Evolutionary conservation across 2,113 vertebrate species (phyloP).

Genomic region (Eudyptes chrysolophus): DNA sequence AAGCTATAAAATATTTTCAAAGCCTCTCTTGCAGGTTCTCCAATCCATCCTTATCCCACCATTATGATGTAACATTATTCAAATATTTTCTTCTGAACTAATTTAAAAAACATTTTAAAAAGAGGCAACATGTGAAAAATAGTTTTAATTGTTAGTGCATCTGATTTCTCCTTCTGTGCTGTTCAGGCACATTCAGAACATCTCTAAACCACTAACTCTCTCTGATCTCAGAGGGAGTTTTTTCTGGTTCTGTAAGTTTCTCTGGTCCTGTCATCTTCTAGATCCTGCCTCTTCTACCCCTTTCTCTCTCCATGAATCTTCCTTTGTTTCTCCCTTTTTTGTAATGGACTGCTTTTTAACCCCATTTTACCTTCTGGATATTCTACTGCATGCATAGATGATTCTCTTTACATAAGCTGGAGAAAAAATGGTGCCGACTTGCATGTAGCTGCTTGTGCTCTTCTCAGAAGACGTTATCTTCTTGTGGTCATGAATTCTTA

Average conservation of each 20-base stretch:
- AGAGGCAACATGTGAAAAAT: neutral
- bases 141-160: neutral
- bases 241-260: neutral
- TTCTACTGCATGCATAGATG: accelerated
- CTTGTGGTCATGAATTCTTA: neutral
- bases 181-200: neutral
- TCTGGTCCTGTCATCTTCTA: neutral
- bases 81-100: neutral
- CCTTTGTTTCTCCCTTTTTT: neutral
- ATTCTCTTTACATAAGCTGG: neutral
- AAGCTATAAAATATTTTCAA: neutral
- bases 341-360: neutral
- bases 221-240: neutral
- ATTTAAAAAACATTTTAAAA: neutral
- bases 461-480: neutral
- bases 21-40: neutral
- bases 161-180: neutral
- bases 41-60: neutral
- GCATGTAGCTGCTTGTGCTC: neutral
- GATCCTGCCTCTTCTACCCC: neutral
- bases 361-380: neutral
- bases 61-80: accelerated
- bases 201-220: neutral
- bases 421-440: neutral
- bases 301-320: neutral